phyloP scores from a whole-genome alignment of 2,888 invertebrate genomes.

The Noctua pronuba region DNA sequence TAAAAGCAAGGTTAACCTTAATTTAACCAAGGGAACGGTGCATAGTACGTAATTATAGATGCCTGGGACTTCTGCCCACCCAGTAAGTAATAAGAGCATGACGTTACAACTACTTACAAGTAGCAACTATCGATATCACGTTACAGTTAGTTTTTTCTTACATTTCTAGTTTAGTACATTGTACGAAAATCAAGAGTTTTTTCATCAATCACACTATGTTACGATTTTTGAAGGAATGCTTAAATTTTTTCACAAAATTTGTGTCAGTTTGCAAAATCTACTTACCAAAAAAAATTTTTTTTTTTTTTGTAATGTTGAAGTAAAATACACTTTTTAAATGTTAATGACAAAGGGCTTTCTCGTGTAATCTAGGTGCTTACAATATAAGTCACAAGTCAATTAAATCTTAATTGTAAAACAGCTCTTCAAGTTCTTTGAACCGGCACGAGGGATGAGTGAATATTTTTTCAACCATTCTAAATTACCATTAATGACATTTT shows the following conservation, averaged over 20 bases:
- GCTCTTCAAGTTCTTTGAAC: slow-evolving; percentile 56
- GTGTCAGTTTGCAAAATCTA: not conserved
- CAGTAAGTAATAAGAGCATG: slow-evolving; percentile 53
- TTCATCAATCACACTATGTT: not conserved
- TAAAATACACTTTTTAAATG: slow-evolving; percentile 18
- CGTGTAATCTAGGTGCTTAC: slow-evolving; percentile 31
- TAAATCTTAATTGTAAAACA: slow-evolving; percentile 61
- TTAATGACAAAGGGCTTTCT: slow-evolving; percentile 43
- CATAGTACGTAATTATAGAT: slow-evolving; percentile 42
- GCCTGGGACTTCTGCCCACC: slow-evolving; percentile 52
- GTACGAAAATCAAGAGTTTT: not conserved
- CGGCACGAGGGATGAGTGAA: slow-evolving; percentile 27
- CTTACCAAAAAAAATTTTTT: not conserved
- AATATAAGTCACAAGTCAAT: slow-evolving; percentile 60
- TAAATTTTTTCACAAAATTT: not conserved
- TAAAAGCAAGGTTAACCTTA: slow-evolving; percentile 36
- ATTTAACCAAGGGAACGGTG: slow-evolving; percentile 32
- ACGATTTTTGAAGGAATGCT: not conserved
- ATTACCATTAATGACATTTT: slow-evolving; percentile 18
- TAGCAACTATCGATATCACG: slow-evolving; percentile 17
- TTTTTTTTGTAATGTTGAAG: not conserved
- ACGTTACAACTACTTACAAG: slow-evolving; percentile 40
- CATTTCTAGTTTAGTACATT: not conserved
- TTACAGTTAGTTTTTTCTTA: slow-evolving; percentile 8
- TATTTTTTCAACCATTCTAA: slow-evolving; percentile 21